Percentiles rank a stretch among this genome's conserved stretches.
phyloP scores from a whole-genome alignment of 2,113 vertebrate genomes.

The Burhinus bistriatus region DNA sequence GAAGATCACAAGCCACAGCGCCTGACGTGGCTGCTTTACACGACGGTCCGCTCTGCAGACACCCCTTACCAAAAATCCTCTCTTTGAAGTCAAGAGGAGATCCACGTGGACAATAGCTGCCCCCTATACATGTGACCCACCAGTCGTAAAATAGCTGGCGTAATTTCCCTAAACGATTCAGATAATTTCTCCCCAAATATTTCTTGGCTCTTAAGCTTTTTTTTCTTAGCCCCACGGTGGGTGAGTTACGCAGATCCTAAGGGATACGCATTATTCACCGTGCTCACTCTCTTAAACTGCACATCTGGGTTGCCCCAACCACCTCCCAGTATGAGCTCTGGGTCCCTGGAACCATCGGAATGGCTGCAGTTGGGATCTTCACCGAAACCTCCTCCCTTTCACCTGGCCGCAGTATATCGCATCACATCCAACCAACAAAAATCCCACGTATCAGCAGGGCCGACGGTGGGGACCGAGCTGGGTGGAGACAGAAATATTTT shows the following conservation, averaged over 20 bases:
- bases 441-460: rapidly evolving
- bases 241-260: not conserved
- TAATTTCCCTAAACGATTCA: not conserved
- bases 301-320: not conserved
- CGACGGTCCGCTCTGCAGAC: not conserved
- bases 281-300: rapidly evolving
- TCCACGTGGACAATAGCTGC: not conserved
- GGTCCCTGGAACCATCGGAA: not conserved
- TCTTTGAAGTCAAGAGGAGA: not conserved
- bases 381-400: not conserved
- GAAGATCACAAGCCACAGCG: not conserved
- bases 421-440: not conserved
- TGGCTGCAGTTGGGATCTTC: rapidly evolving
- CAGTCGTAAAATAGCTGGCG: not conserved
- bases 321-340: not conserved
- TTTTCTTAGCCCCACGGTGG: not conserved
- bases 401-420: not conserved
- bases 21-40: not conserved
- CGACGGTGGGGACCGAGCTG: rapidly evolving
- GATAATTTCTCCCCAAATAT: not conserved
- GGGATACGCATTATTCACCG: not conserved
- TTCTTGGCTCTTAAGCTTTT: not conserved
- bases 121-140: rapidly evolving
- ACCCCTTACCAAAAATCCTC: not conserved
- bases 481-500: not conserved